Conservation (phyloP, 1,140 invertebrate genomes). For the Drosophila elegans region DNA sequence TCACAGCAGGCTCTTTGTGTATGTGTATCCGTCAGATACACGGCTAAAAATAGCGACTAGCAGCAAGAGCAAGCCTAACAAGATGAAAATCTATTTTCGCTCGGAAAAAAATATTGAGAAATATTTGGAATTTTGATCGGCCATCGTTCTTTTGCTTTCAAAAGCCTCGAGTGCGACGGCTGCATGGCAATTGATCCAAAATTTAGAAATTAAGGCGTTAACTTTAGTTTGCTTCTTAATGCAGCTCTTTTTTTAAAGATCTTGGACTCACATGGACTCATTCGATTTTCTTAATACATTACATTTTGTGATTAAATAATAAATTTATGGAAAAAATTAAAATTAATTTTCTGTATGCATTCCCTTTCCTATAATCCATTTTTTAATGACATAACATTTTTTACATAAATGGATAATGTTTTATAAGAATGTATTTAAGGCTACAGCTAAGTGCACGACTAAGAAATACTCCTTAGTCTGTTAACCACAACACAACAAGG, state of each 20-base stretch:
- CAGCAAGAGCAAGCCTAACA: slow-evolving; percentile 57
- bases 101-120: slow-evolving; percentile 73
- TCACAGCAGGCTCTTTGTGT: slow-evolving; percentile 33
- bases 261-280: too few relatives aligned
- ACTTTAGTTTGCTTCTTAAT: background rate
- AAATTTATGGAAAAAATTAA: too few relatives aligned
- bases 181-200: slow-evolving; percentile 8
- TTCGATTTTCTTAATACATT: too few relatives aligned
- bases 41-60: slow-evolving; percentile 62
- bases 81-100: slow-evolving; percentile 76
- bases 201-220: background rate
- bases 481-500: too few relatives aligned
- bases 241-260: background rate
- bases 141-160: slow-evolving; percentile 4
- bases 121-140: slow-evolving; percentile 52
- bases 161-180: background rate
- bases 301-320: too few relatives aligned
- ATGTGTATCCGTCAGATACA: slow-evolving; percentile 67
- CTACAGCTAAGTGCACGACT: too few relatives aligned
- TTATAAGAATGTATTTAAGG: too few relatives aligned
- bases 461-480: too few relatives aligned
- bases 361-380: too few relatives aligned
- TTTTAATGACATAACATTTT: too few relatives aligned
- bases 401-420: too few relatives aligned
- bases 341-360: too few relatives aligned